Base-by-base conservation (phyloP, 2,797 vertebrate genomes). In the Peromyscus melanophrys region DNA sequence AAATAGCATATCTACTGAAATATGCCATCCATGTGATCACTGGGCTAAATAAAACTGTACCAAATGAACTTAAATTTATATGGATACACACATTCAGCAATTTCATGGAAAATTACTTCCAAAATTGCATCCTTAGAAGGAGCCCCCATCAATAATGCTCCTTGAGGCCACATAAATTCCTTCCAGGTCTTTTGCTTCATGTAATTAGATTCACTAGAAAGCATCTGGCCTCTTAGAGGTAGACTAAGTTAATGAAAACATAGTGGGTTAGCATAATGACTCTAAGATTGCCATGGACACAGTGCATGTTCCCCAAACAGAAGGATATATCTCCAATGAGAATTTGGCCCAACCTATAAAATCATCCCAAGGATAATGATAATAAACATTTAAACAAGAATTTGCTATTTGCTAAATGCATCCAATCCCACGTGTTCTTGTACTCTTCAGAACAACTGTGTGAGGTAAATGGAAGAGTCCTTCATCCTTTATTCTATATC, bases 61-160 rank as follows among this genome's bases (percentile, higher is more conserved):
- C 92, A 96, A 97, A 97, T 73, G 57, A 76, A 73, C 81, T 97
- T 78, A 97, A 67, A 97, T 97, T 97, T 97, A 94, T 97, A 97
- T 96, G 77, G 92, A 92, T 96, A 80, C 57, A 90, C 40, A 95
- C 89, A 96, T 96, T 93, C 96, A 97, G 92, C 84, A 97, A 97
- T 98, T 97, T 98, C 97, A 98, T 94, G 96, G 97, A 97, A 98
- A 97, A 98, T 96, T 98, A 94, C 94, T 96, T 97, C 80, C 87
- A 97, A 98, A 98, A 98, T 98, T 97, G 95, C 89, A 97, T 92
- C 80, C 85, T 63, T 95, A 86, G 90, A 96, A 98, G 87, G 91
- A 63, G 89, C 34, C 43, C 52, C 84, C 84, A 95, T 98, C 97
- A 97, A 96, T 97, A 97, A 97, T 90, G 81, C 59, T 97, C 92